phyloP scores from a whole-genome alignment of 2,888 invertebrate genomes.

The Fragum fragum region DNA sequence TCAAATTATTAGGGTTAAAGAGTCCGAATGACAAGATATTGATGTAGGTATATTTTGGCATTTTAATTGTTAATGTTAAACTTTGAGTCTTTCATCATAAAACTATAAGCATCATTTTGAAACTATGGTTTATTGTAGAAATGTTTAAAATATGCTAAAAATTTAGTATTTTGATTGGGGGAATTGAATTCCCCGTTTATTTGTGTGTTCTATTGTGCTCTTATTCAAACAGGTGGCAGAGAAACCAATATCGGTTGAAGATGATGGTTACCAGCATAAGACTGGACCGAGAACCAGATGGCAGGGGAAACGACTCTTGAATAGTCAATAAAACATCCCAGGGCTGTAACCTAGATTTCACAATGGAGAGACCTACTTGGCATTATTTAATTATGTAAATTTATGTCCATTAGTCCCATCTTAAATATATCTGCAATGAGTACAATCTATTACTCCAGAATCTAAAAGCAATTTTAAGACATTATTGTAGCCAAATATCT shows the following conservation, averaged over 20 bases:
- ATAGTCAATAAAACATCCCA: slow-evolving; percentile 23
- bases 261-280: neutral
- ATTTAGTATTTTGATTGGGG: slow-evolving; percentile 18
- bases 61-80: no score
- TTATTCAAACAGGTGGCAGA: slow-evolving; percentile 64
- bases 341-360: slow-evolving; percentile 76
- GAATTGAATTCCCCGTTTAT: slow-evolving; percentile 62
- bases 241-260: neutral
- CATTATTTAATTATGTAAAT: slow-evolving; percentile 56
- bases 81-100: no score
- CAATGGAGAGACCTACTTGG: slow-evolving; percentile 78
- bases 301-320: neutral
- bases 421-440: neutral
- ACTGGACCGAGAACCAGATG: slow-evolving; percentile 27
- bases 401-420: slow-evolving; percentile 8
- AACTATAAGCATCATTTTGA: no score
- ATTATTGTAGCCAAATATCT: slow-evolving; percentile 1
- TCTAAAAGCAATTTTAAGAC: neutral
- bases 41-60: no score
- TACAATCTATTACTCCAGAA: neutral
- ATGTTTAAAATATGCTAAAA: no score
- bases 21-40: no score
- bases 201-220: slow-evolving; percentile 66
- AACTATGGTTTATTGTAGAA: no score
- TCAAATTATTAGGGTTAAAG: no score